Evolutionary conservation across 2,888 invertebrate species (phyloP).

Genomic region (Temnothorax ravouxi): DNA sequence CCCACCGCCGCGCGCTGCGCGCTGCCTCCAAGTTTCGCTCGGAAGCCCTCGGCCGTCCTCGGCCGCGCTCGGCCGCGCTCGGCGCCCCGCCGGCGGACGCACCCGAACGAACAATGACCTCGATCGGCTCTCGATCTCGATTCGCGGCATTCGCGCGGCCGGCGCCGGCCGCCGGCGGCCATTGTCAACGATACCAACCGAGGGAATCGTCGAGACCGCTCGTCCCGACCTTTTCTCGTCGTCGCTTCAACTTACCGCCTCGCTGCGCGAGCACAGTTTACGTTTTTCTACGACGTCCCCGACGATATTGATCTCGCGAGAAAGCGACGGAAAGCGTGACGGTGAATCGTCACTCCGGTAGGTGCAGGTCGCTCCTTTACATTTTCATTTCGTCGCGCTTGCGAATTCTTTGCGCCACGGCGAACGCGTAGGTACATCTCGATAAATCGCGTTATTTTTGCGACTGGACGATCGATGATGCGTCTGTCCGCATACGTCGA

Average conservation of each 20-base stretch:
- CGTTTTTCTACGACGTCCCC: neutral
- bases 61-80: constrained; percentile 57
- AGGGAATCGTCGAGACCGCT: constrained; percentile 41
- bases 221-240: constrained; percentile 39
- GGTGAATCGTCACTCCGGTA: neutral
- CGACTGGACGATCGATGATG: neutral
- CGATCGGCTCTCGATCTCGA: constrained; percentile 36
- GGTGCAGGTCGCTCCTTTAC: neutral
- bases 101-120: constrained; percentile 80
- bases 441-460: neutral
- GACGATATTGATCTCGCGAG: neutral
- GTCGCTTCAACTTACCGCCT: no score
- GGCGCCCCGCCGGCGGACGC: constrained; percentile 63
- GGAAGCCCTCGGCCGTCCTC: no score
- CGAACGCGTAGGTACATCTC: neutral
- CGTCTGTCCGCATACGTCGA: neutral
- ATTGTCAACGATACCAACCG: constrained; percentile 72
- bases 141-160: neutral
- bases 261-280: neutral
- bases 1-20: no score
- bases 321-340: neutral
- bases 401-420: neutral
- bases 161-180: constrained; percentile 33
- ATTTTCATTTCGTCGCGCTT: neutral
- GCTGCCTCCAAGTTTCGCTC: no score